These are phyloP conservation scores for Colinus virginianus DNA, from an alignment of 2,113 vertebrate species.

Conservation along the genomic window DNA sequence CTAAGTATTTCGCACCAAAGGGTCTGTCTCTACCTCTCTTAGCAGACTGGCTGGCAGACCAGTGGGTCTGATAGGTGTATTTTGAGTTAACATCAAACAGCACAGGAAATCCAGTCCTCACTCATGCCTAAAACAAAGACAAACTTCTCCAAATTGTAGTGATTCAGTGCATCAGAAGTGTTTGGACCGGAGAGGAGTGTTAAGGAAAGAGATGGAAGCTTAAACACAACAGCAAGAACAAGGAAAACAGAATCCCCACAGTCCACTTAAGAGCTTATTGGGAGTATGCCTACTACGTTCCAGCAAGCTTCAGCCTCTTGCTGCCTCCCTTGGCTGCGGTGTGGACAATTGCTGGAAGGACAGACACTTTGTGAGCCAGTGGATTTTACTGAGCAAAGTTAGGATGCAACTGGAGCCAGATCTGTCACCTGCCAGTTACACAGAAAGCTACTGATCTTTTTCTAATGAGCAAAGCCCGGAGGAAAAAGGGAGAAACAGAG, in stretches of 20 bases:
- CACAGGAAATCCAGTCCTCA: not conserved
- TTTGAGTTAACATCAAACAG: not conserved
- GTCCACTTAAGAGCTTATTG: not conserved
- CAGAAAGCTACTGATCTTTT: not conserved
- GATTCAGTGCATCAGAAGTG: not conserved
- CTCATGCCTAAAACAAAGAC: not conserved
- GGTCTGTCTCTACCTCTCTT: not conserved
- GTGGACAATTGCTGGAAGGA: not conserved
- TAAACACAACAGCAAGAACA: not conserved
- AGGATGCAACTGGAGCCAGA: not conserved
- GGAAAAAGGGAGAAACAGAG: not conserved
- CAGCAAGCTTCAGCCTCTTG: not conserved
- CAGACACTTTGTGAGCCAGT: not conserved
- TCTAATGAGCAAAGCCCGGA: conserved; percentile 10
- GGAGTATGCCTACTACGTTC: not conserved
- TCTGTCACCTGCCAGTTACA: not conserved
- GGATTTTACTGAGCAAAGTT: not conserved
- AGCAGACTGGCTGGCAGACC: not conserved
- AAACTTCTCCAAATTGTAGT: not conserved
- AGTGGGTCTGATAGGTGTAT: not conserved
- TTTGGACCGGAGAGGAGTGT: not conserved
- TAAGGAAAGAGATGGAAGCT: not conserved
- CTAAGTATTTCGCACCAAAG: not conserved
- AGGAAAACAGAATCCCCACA: not conserved
- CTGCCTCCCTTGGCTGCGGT: not conserved